Conservation (phyloP, 2,888 invertebrate species). For the Elysia crispata region DNA sequence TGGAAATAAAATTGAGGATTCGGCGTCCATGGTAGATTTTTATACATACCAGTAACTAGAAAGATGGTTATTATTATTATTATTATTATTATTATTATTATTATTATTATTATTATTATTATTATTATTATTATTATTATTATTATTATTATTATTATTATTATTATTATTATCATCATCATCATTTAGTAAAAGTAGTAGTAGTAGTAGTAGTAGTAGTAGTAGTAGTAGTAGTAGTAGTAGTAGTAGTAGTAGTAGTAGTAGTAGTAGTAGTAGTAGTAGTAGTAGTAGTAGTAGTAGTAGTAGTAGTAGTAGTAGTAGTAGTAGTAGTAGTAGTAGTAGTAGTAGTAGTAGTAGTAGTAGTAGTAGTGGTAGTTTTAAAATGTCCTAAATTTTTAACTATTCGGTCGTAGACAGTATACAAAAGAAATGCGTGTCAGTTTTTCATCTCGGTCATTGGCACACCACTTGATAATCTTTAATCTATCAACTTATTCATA, state of each 20-base stretch:
- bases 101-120: conserved; percentile 25
- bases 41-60: neutral
- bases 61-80: neutral
- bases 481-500: too few species aligned
- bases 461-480: too few species aligned
- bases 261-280: conserved; percentile 32
- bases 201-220: conserved; percentile 23
- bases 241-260: conserved; percentile 22
- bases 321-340: conserved; percentile 37
- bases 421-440: too few species aligned
- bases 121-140: conserved; percentile 31
- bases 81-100: conserved; percentile 11
- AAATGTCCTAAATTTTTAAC: too few species aligned
- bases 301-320: conserved; percentile 34
- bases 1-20: too few species aligned
- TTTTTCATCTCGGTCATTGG: too few species aligned
- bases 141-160: conserved; percentile 30
- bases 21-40: too few species aligned
- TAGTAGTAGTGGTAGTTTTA: too few species aligned
- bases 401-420: too few species aligned
- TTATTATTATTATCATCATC: neutral
- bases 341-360: too few species aligned
- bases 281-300: conserved; percentile 24
- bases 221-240: conserved; percentile 20
- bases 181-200: neutral